phyloP scores from a whole-genome alignment of 2,888 invertebrate species.

The Zonitis immaculata region DNA sequence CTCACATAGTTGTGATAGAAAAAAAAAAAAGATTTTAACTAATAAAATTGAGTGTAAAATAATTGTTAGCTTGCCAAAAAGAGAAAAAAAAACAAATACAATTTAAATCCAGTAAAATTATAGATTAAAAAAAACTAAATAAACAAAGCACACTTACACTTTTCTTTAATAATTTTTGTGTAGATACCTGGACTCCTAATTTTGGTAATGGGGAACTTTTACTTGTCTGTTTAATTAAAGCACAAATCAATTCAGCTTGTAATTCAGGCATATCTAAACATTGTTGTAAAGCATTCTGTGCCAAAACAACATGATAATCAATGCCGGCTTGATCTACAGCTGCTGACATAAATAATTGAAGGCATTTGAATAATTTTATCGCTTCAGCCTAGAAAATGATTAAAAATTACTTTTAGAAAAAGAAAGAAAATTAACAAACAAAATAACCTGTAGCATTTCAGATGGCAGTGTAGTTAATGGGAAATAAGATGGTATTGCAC shows the following conservation, averaged over 20 bases:
- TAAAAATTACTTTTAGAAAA: not conserved
- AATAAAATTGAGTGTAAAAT: not conserved
- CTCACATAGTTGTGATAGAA: not conserved
- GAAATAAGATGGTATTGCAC: slow-evolving; percentile 64
- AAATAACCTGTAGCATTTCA: slow-evolving; percentile 66
- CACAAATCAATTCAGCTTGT: slow-evolving; percentile 89
- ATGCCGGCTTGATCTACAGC: slow-evolving; percentile 93
- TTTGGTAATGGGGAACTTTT: slow-evolving; percentile 70
- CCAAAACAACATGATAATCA: slow-evolving; percentile 95
- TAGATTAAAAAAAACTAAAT: slow-evolving; percentile 37
- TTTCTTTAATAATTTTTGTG: slow-evolving; percentile 52
- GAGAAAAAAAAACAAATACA: not conserved
- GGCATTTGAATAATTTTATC: slow-evolving; percentile 92
- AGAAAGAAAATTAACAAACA: too few species aligned
- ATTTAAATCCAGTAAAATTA: too few species aligned
- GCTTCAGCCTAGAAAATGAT: slow-evolving; percentile 62
- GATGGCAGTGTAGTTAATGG: slow-evolving; percentile 88
- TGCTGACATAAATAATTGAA: slow-evolving; percentile 94
- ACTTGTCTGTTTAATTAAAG: slow-evolving; percentile 87
- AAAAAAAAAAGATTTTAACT: not conserved
- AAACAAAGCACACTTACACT: slow-evolving; percentile 61
- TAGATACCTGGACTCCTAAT: slow-evolving; percentile 55
- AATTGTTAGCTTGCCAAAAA: not conserved
- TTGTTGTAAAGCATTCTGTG: slow-evolving; percentile 92
- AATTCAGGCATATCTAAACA: slow-evolving; percentile 86